Evolutionary conservation across 2,888 invertebrate genomes (phyloP).

Genomic region (Eupithecia abbreviata): DNA sequence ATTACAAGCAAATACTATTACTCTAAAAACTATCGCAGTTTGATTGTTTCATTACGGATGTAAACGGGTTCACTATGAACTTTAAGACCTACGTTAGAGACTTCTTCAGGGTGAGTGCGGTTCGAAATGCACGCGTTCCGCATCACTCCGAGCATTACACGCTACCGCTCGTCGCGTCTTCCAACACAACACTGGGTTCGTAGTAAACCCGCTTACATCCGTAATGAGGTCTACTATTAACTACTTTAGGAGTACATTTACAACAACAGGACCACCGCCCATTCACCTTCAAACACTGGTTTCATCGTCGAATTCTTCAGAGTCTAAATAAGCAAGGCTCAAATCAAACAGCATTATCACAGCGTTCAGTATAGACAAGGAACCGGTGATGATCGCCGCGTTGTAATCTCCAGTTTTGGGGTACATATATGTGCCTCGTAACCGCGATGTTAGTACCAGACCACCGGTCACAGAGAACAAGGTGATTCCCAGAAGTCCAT

Average conservation of each 20-base stretch:
- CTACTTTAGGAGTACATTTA: background rate
- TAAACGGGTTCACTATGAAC: no score
- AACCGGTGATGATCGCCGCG: constrained; percentile 59
- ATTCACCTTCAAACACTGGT: constrained; percentile 66
- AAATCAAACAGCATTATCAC: constrained; percentile 72
- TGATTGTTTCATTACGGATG: no score
- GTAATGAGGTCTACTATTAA: background rate
- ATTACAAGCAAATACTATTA: background rate
- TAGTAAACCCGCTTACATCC: no score
- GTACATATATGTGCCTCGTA: constrained; percentile 48
- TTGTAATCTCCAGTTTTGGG: constrained; percentile 69
- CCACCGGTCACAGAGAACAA: constrained; percentile 70
- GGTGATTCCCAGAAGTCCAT: constrained; percentile 67
- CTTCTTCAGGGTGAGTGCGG: no score
- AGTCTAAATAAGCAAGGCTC: constrained; percentile 75
- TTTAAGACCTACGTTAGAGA: no score
- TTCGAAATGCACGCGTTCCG: no score
- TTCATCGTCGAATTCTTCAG: constrained; percentile 76
- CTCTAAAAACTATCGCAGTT: no score
- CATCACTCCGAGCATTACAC: no score
- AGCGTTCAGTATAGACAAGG: constrained; percentile 64
- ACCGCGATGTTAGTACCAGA: constrained; percentile 61
- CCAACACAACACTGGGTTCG: no score
- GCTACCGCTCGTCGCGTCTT: no score
- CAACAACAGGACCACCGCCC: constrained; percentile 5